A percentile compares a stretch with the other conserved stretches of the same genome.
Evolutionary conservation across 2,113 vertebrate species (phyloP).

Genomic region (Myotis yumanensis): DNA sequence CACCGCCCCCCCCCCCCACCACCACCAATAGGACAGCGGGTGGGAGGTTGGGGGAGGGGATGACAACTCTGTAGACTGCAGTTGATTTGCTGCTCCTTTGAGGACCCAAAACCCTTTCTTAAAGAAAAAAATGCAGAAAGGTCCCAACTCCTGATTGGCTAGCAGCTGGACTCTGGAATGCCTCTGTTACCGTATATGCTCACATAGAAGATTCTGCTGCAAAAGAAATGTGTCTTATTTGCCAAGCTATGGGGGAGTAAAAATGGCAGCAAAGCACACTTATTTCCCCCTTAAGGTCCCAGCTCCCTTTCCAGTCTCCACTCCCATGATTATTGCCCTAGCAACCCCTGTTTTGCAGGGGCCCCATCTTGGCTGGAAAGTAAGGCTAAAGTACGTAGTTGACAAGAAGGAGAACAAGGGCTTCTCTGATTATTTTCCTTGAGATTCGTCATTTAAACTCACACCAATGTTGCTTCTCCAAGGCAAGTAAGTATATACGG

Average conservation of each 20-base stretch:
- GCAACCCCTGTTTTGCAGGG: neutral
- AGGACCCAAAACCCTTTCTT: slow-evolving; percentile 64
- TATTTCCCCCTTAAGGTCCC: neutral
- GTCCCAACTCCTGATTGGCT: slow-evolving; percentile 51
- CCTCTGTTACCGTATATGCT: slow-evolving; percentile 62
- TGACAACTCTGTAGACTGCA: neutral
- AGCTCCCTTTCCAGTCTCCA: neutral
- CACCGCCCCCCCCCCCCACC: neutral
- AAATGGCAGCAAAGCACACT: neutral
- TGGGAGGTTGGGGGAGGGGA: slow-evolving; percentile 1
- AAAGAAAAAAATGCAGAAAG: slow-evolving; percentile 61
- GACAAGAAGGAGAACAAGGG: neutral
- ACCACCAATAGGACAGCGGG: neutral
- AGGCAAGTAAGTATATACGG: slow-evolving; percentile 36
- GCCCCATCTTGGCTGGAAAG: neutral
- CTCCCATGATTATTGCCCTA: neutral
- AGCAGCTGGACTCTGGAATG: slow-evolving; percentile 58
- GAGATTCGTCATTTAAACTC: neutral
- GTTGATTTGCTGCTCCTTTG: slow-evolving; percentile 63
- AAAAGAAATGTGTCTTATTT: neutral
- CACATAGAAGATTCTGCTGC: slow-evolving; percentile 17
- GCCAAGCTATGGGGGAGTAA: neutral
- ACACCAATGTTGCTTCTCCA: neutral
- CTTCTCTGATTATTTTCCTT: neutral
- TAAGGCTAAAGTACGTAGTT: neutral